Conservation (phyloP, 37 sponge, comb jelly and placozoan genomes). For the Ianthella basta region DNA sequence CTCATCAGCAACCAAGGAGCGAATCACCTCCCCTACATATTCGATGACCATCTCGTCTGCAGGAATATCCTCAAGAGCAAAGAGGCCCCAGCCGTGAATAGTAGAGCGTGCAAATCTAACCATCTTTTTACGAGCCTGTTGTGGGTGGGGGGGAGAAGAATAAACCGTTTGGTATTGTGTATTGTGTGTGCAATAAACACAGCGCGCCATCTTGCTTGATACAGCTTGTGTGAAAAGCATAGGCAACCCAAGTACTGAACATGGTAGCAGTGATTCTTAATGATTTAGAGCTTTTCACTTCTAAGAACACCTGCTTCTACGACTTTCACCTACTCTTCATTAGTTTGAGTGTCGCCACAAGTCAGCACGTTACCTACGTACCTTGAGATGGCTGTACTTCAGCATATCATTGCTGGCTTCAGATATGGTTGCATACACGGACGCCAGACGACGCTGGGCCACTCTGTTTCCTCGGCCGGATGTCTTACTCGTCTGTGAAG, state of each 20-base stretch:
- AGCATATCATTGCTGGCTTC: slow-evolving; percentile 69
- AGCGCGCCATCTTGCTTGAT: no score
- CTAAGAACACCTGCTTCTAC: no score
- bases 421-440: slow-evolving; percentile 54
- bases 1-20: slow-evolving; percentile 89
- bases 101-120: slow-evolving; percentile 94
- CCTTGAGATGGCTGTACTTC: slow-evolving; percentile 85
- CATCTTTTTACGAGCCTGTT: slow-evolving; percentile 91
- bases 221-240: no score
- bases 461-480: slow-evolving; percentile 83
- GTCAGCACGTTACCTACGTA: slow-evolving; percentile 12
- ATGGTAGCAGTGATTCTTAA: no score
- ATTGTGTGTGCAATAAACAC: no score
- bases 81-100: slow-evolving; percentile 99
- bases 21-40: slow-evolving; percentile 94
- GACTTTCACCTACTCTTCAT: no score
- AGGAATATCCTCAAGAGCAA: slow-evolving; percentile 92
- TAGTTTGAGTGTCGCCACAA: no score
- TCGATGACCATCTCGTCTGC: slow-evolving; percentile 99
- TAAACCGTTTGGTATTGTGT: no score
- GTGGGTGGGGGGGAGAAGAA: no score
- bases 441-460: slow-evolving; percentile 73
- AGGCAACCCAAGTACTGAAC: no score
- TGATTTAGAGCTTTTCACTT: no score
- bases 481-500: not conserved